Evolutionary conservation across 1,140 invertebrate genomes (phyloP).

Genomic region (Lasioglossum baleicum): DNA sequence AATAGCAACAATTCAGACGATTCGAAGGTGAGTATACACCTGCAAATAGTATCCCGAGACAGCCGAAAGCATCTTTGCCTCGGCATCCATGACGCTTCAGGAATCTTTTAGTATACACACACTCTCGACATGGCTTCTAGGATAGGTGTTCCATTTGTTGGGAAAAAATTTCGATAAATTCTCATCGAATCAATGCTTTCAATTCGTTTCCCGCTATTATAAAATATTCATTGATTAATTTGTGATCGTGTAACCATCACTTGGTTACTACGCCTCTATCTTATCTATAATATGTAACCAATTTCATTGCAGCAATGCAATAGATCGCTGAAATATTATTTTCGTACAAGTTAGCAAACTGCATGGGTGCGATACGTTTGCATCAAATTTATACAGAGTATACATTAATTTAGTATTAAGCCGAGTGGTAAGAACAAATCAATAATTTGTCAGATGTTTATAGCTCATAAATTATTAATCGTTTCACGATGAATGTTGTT

Average conservation of each 20-base stretch:
- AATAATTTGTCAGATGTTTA: neutral
- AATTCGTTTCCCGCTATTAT: neutral
- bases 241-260: neutral
- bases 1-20: conserved; percentile 77
- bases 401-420: neutral
- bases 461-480: neutral
- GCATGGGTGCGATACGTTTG: neutral
- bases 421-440: neutral
- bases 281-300: neutral
- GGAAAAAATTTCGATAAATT: neutral
- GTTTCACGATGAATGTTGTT: conserved; percentile 29
- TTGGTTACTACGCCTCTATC: neutral
- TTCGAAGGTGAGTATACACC: conserved; percentile 65
- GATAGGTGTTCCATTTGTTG: neutral
- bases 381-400: no score
- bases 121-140: conserved; percentile 37
- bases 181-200: neutral
- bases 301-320: neutral
- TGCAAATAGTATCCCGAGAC: neutral
- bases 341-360: neutral
- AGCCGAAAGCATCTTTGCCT: neutral
- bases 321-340: neutral
- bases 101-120: conserved; percentile 23
- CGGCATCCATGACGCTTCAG: conserved; percentile 25
- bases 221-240: neutral